These are phyloP conservation scores for Periophthalmodon schlosseri DNA, from an alignment of 2,113 vertebrate genomes.

Conservation along the genomic window DNA sequence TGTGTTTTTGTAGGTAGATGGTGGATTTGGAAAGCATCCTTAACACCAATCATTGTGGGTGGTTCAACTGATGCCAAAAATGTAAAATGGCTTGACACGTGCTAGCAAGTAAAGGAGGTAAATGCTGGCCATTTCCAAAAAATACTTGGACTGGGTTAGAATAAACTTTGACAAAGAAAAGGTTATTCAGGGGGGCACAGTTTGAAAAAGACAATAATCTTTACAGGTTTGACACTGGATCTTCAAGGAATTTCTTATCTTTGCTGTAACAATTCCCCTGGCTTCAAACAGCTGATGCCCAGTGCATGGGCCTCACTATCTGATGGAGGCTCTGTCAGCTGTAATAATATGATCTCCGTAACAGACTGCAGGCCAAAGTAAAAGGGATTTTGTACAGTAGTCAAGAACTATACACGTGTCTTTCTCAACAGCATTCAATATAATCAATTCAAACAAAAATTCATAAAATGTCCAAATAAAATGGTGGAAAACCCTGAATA, in stretches of 20 bases:
- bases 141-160: conserved; percentile 2
- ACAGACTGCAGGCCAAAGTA: conserved; percentile 33
- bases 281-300: conserved; percentile 28
- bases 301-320: conserved; percentile 39
- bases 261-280: conserved; percentile 19
- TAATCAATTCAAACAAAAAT: background rate
- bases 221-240: background rate
- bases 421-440: background rate
- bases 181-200: background rate
- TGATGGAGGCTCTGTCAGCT: conserved; percentile 51
- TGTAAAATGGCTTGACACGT: conserved; percentile 39
- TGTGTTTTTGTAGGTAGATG: conserved; percentile 43
- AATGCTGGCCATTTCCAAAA: conserved; percentile 12
- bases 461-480: background rate
- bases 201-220: background rate
- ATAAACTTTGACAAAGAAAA: background rate
- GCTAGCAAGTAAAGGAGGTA: conserved; percentile 18
- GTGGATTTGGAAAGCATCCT: conserved; percentile 45
- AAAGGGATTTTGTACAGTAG: conserved; percentile 30
- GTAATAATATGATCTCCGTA: conserved; percentile 41
- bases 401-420: conserved; percentile 24
- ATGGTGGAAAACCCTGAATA: background rate
- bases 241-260: conserved; percentile 27
- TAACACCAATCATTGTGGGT: conserved; percentile 32
- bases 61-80: conserved; percentile 50